Percentiles rank a stretch among this genome's conserved stretches.
These are phyloP conservation scores for Hypercompe scribonia DNA, from an alignment of 2,888 invertebrate genomes.

Conservation along the genomic window DNA sequence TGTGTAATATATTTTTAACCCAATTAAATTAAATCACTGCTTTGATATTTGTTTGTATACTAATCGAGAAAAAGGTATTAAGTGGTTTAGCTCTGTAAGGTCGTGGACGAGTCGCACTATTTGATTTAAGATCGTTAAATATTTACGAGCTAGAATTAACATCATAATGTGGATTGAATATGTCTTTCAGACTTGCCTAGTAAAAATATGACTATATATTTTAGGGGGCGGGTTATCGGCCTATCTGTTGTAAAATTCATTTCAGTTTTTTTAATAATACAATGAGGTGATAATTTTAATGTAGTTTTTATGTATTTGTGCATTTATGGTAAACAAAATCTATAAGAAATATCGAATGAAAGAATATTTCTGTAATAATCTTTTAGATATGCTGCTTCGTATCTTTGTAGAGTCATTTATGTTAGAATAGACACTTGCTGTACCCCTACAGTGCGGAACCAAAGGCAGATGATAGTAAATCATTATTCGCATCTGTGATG, in stretches of 20 bases:
- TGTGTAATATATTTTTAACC: background rate
- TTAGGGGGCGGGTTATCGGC: too few species aligned
- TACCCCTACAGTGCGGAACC: conserved; percentile 62
- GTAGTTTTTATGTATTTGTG: too few species aligned
- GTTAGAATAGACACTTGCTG: conserved; percentile 41
- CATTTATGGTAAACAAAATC: conserved; percentile 18
- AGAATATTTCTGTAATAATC: background rate
- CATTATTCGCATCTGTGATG: conserved; percentile 83
- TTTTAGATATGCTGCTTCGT: background rate
- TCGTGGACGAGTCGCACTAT: too few species aligned
- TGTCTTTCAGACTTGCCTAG: too few species aligned
- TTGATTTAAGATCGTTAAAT: too few species aligned
- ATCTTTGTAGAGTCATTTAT: background rate
- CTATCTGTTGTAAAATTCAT: too few species aligned
- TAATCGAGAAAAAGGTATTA: background rate
- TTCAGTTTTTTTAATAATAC: too few species aligned
- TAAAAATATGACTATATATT: too few species aligned
- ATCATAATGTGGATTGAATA: too few species aligned
- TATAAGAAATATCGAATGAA: conserved; percentile 48
- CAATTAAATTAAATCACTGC: background rate
- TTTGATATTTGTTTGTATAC: background rate
- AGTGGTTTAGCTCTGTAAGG: background rate
- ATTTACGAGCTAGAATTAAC: too few species aligned
- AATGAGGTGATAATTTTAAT: too few species aligned
- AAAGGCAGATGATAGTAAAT: conserved; percentile 76